Conservation (phyloP, 2,888 invertebrate species). For the Schrankia costaestrigalis region DNA sequence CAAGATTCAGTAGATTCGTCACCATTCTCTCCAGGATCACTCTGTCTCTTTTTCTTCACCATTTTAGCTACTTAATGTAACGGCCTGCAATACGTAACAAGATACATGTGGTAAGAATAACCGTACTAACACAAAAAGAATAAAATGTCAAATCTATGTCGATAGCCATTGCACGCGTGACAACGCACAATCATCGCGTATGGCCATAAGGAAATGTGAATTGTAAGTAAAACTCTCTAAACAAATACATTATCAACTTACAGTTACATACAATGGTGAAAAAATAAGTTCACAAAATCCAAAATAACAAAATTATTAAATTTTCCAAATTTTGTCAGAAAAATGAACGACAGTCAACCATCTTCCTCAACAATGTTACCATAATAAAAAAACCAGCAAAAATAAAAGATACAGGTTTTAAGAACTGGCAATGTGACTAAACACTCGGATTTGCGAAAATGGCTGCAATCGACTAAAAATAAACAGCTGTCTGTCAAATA, state of each 20-base stretch:
- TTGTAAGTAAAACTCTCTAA: slow-evolving; percentile 28
- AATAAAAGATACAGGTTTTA: slow-evolving; percentile 6
- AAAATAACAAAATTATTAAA: slow-evolving; percentile 45
- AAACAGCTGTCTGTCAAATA: slow-evolving; percentile 7
- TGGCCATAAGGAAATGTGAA: slow-evolving; percentile 27
- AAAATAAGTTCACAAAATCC: slow-evolving; percentile 39
- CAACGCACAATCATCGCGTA: slow-evolving; percentile 71
- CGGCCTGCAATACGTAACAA: slow-evolving; percentile 74
- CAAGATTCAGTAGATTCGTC: slow-evolving; percentile 87
- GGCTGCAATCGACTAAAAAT: slow-evolving; percentile 1
- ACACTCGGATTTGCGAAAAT: slow-evolving; percentile 11
- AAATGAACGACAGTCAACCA: slow-evolving; percentile 70
- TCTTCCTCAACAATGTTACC: slow-evolving; percentile 61
- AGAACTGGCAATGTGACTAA: slow-evolving; percentile 11
- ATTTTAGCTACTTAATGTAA: slow-evolving; percentile 73
- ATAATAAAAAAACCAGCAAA: slow-evolving; percentile 33
- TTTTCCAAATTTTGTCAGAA: slow-evolving; percentile 65
- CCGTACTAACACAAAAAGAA: slow-evolving; percentile 74
- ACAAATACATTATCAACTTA: slow-evolving; percentile 54
- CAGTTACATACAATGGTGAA: slow-evolving; percentile 61
- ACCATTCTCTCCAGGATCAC: slow-evolving; percentile 82
- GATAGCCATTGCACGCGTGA: slow-evolving; percentile 79
- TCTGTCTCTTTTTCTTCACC: slow-evolving; percentile 88
- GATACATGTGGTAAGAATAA: slow-evolving; percentile 78
- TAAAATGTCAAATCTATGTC: slow-evolving; percentile 78